Evolutionary conservation across 2,797 vertebrate species (phyloP).

Genomic region (Coracias cyanogaster): DNA sequence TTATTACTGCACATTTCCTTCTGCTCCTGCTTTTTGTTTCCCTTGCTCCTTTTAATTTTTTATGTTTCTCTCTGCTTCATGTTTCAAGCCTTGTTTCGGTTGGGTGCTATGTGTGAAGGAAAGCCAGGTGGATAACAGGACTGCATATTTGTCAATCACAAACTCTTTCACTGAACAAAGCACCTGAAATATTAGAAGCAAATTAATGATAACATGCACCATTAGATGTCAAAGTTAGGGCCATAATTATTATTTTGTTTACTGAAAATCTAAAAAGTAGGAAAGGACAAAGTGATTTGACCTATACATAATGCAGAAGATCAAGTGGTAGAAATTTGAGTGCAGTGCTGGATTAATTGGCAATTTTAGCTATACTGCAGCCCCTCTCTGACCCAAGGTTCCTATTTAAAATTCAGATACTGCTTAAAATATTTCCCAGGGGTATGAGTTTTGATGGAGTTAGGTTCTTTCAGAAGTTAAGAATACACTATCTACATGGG

Average conservation of each 20-base stretch:
- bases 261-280: conserved; percentile 4
- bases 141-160: conserved; percentile 12
- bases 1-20: not conserved
- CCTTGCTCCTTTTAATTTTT: not conserved
- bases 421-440: conserved; percentile 3
- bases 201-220: conserved; percentile 46
- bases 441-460: not conserved
- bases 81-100: not conserved
- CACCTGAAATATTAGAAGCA: conserved; percentile 63
- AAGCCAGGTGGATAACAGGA: not conserved
- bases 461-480: not conserved
- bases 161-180: conserved; percentile 24
- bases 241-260: not conserved
- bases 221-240: not conserved
- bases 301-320: not conserved
- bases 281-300: conserved; percentile 13
- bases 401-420: conserved; percentile 23
- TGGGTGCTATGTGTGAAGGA: not conserved
- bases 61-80: not conserved
- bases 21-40: not conserved
- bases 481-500: not conserved
- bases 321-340: not conserved
- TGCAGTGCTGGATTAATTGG: not conserved
- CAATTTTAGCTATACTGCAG: not conserved
- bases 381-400: not conserved